Percentiles rank a stretch among this genome's conserved stretches.
These are phyloP conservation scores for Emesis castigata DNA, from an alignment of 2,888 invertebrate genomes.

Conservation along the genomic window DNA sequence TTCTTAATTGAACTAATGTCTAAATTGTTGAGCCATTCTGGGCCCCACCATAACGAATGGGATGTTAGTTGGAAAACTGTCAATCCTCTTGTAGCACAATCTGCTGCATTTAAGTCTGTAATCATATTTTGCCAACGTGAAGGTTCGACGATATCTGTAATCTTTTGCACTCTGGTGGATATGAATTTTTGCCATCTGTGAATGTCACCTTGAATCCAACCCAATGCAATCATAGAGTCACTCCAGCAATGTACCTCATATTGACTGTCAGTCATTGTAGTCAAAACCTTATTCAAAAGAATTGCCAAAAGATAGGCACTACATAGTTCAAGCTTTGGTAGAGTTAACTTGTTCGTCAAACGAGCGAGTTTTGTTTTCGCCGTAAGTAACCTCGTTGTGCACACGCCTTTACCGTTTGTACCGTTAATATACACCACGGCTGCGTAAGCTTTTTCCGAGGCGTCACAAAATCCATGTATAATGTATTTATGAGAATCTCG, in stretches of 20 bases:
- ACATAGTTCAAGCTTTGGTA: conserved; percentile 33
- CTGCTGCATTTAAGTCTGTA: conserved; percentile 24
- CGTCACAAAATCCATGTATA: conserved; percentile 51
- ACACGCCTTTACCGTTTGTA: conserved; percentile 33
- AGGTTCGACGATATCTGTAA: conserved; percentile 11
- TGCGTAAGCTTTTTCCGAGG: conserved; percentile 44
- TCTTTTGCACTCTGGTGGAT: conserved; percentile 23
- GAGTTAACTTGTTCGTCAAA: conserved; percentile 19
- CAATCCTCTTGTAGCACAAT: conserved; percentile 28
- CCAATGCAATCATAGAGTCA: conserved; percentile 27
- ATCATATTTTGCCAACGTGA: conserved; percentile 17
- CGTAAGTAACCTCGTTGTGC: conserved; percentile 25
- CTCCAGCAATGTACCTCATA: conserved; percentile 12
- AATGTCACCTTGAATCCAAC: neutral
- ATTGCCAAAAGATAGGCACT: conserved; percentile 13
- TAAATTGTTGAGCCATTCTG: conserved; percentile 25
- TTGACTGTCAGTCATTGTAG: conserved; percentile 26
- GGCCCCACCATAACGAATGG: conserved; percentile 11
- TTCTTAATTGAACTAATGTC: neutral
- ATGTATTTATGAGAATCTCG: neutral
- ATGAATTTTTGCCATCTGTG: conserved; percentile 31
- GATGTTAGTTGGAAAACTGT: conserved; percentile 2
- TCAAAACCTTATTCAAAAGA: neutral
- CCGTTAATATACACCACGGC: conserved; percentile 33
- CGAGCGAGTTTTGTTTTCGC: conserved; percentile 41